These are phyloP conservation scores for Corydoras maculifer DNA, from an alignment of 2,113 vertebrate genomes.

Conservation along the genomic window DNA sequence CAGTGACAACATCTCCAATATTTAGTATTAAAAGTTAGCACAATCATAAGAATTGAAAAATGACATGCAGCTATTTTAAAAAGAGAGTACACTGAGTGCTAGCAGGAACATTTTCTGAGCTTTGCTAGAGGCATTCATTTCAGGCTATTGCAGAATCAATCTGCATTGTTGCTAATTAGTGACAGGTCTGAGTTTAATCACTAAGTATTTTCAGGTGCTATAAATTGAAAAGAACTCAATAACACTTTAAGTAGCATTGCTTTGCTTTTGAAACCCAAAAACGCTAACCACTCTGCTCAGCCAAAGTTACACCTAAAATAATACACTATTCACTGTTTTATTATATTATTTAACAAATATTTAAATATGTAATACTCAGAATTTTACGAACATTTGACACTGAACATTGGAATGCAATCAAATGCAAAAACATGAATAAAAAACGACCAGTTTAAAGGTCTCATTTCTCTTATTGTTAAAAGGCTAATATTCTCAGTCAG, in stretches of 20 bases:
- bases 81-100: conserved; percentile 23
- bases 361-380: too few species aligned
- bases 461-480: too few species aligned
- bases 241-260: too few species aligned
- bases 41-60: conserved; percentile 22
- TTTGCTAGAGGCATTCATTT: conserved; percentile 28
- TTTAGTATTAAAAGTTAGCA: not conserved
- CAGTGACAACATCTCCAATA: too few species aligned
- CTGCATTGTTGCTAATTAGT: conserved; percentile 43
- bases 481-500: too few species aligned
- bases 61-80: conserved; percentile 24
- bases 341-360: not conserved
- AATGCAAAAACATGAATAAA: too few species aligned
- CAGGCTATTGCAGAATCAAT: conserved; percentile 38
- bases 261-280: too few species aligned
- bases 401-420: too few species aligned
- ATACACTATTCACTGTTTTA: not conserved
- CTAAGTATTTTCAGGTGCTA: not conserved
- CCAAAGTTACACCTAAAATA: not conserved
- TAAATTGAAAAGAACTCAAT: conserved; percentile 39
- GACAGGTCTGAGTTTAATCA: conserved; percentile 41
- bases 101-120: conserved; percentile 17
- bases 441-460: too few species aligned
- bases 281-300: conserved; percentile 19
- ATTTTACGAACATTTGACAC: too few species aligned